phyloP scores from a whole-genome alignment of 2,797 vertebrate genomes.

The Artibeus jamaicensis region DNA sequence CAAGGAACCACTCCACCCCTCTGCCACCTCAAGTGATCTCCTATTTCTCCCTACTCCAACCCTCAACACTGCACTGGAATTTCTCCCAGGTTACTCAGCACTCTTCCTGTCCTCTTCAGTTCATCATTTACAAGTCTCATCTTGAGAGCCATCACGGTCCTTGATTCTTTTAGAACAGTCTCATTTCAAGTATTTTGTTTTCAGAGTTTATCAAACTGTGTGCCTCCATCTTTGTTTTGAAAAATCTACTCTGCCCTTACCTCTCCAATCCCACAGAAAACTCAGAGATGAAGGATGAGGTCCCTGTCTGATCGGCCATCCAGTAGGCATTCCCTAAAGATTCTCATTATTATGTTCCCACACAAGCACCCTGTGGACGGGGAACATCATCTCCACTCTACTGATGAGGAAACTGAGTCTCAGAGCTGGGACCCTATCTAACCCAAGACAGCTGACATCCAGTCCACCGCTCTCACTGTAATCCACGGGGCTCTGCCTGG shows the following conservation, averaged over 20 bases:
- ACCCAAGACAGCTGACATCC: background rate
- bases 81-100: background rate
- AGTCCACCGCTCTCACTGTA: background rate
- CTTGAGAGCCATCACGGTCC: background rate
- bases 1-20: background rate
- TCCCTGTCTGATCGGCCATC: background rate
- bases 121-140: background rate
- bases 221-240: background rate
- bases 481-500: background rate
- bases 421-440: background rate
- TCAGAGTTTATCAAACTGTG: background rate
- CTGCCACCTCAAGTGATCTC: background rate
- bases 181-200: background rate
- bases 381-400: background rate
- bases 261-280: background rate
- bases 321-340: background rate
- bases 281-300: background rate
- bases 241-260: background rate
- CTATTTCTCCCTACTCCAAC: background rate
- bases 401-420: background rate
- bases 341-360: background rate
- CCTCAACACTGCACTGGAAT: background rate
- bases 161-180: background rate
- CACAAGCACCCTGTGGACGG: no score
- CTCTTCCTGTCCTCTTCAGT: background rate